Evolutionary conservation across 1,140 invertebrate species (phyloP).

Genomic region (Archivesica marissinica): DNA sequence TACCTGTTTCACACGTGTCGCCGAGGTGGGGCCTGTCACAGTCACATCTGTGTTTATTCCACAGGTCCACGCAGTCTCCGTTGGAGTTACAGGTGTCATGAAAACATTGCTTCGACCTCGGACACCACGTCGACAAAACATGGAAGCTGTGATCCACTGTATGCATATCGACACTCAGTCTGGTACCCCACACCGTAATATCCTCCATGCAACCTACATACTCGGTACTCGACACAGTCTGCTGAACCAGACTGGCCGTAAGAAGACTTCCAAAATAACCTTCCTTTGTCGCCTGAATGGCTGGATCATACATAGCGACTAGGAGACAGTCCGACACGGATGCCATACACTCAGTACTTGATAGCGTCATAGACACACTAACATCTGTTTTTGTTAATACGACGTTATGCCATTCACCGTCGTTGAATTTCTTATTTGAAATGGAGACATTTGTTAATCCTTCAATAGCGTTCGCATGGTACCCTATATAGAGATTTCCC

Average conservation of each 20-base stretch:
- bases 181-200: constrained; percentile 89
- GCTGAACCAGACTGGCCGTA: neutral
- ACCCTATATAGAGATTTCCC: constrained; percentile 35
- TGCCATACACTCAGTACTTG: neutral
- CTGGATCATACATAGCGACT: neutral
- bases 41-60: constrained; percentile 92
- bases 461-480: neutral
- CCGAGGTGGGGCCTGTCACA: constrained; percentile 95
- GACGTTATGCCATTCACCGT: constrained; percentile 69
- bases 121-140: constrained; percentile 87
- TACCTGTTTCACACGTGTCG: constrained; percentile 93
- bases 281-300: neutral
- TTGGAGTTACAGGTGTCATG: constrained; percentile 94
- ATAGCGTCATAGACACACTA: neutral
- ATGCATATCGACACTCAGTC: constrained; percentile 8
- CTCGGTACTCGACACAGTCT: constrained; percentile 17
- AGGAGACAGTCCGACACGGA: neutral
- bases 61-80: constrained; percentile 94
- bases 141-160: constrained; percentile 58
- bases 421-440: constrained; percentile 81
- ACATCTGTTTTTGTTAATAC: neutral
- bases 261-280: constrained; percentile 22
- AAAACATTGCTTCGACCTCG: constrained; percentile 91
- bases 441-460: neutral
- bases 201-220: constrained; percentile 97